These are phyloP conservation scores for Clytia hemisphaerica DNA, from an alignment of 30 jellyfish, hydroid and myxozoan species.

Conservation along the genomic window DNA sequence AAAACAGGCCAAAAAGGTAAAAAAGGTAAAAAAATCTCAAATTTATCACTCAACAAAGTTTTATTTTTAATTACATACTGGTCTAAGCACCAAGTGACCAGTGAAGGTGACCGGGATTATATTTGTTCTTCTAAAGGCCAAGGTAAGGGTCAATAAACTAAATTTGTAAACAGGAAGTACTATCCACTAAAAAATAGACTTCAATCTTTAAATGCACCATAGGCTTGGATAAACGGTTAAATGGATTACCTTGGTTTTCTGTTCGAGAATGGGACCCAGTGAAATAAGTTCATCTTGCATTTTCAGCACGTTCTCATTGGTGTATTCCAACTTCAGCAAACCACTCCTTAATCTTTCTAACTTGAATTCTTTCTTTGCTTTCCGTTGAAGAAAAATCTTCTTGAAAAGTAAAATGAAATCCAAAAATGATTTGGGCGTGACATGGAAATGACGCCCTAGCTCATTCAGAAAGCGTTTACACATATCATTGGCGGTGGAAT, in stretches of 20 bases:
- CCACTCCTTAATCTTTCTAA: constrained; percentile 51
- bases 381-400: constrained; percentile 30
- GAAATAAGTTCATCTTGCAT: constrained; percentile 57
- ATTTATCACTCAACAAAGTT: too few species aligned
- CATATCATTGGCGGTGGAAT: constrained; percentile 38
- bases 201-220: too few species aligned
- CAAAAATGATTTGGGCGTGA: constrained; percentile 65
- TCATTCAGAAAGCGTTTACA: constrained; percentile 43
- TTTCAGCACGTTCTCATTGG: constrained; percentile 54
- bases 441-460: constrained; percentile 44
- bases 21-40: too few species aligned
- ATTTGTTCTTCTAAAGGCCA: too few species aligned
- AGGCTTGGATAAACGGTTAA: too few species aligned
- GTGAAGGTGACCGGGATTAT: too few species aligned
- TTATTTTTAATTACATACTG: too few species aligned
- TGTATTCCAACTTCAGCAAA: constrained; percentile 51
- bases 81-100: too few species aligned
- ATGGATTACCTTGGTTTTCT: constrained; percentile 48
- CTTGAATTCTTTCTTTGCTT: constrained; percentile 28
- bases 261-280: constrained; percentile 71
- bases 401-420: constrained; percentile 46
- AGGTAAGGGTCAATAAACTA: too few species aligned
- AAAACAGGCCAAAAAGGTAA: too few species aligned
- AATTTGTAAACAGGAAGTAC: too few species aligned
- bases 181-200: too few species aligned